A percentile compares a stretch with the other conserved stretches of the same genome.
These are phyloP conservation scores for Ormyrus nitidulus DNA, from an alignment of 2,888 invertebrate genomes.

Conservation along the genomic window DNA sequence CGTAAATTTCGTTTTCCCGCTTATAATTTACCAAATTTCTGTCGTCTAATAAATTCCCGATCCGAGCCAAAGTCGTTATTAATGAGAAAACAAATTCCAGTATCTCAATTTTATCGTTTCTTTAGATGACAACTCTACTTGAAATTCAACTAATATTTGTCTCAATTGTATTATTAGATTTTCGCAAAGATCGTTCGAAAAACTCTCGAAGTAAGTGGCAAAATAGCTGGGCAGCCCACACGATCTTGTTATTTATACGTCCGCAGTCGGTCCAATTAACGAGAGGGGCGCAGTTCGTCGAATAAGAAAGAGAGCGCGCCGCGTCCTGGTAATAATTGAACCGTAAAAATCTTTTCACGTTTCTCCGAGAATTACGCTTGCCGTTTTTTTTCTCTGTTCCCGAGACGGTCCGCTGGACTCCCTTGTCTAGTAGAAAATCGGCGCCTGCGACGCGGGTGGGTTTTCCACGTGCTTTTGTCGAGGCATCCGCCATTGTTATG, in stretches of 20 bases:
- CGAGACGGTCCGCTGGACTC: neutral
- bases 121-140: no score
- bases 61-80: neutral
- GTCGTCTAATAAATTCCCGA: neutral
- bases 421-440: constrained; percentile 56
- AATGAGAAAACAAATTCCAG: no score
- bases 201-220: no score
- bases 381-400: constrained; percentile 4
- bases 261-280: neutral
- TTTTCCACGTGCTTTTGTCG: constrained; percentile 63
- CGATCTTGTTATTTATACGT: neutral
- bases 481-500: constrained; percentile 47
- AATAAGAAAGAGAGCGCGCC: neutral
- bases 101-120: no score
- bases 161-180: neutral
- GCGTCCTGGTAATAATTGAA: constrained; percentile 22
- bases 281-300: neutral
- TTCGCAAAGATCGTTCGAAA: neutral
- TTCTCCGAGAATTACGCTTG: constrained; percentile 25
- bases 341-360: constrained; percentile 41
- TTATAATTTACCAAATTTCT: no score
- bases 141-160: no score
- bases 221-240: no score
- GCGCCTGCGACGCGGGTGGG: constrained; percentile 66
- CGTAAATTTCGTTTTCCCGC: no score